phyloP scores from a whole-genome alignment of 2,888 invertebrate genomes.

The Luperina testacea region DNA sequence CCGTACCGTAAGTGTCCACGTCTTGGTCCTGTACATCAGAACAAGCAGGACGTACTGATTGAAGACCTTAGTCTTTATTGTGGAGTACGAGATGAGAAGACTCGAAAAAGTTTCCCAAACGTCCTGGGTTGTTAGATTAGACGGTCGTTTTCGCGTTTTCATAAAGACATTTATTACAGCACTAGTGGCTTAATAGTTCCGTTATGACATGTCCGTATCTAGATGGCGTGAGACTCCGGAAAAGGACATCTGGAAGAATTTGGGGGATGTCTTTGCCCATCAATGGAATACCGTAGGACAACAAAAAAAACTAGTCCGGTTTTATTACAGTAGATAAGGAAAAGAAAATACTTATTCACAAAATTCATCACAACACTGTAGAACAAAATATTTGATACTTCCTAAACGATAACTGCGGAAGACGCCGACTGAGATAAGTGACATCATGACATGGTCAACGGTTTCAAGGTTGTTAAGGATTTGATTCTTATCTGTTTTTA shows the following conservation, averaged over 20 bases:
- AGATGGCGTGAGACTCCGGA: background rate
- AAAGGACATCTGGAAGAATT: background rate
- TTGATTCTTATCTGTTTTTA: conserved; percentile 73
- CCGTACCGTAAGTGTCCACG: background rate
- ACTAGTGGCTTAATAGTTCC: background rate
- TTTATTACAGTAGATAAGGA: background rate
- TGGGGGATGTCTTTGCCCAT: background rate
- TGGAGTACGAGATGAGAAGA: background rate
- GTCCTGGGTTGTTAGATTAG: background rate
- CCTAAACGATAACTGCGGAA: conserved; percentile 8
- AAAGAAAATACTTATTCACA: background rate
- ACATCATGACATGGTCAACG: conserved; percentile 72
- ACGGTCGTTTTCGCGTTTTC: background rate
- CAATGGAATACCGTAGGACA: no score
- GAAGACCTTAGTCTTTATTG: background rate
- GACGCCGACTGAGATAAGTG: conserved; percentile 47
- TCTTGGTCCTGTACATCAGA: background rate
- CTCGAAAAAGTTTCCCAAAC: background rate
- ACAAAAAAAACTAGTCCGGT: background rate
- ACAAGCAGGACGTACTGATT: background rate
- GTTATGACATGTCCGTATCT: background rate
- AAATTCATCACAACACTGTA: background rate
- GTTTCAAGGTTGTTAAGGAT: conserved; percentile 77
- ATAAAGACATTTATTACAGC: background rate
- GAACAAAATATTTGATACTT: conserved; percentile 9